phyloP scores from a whole-genome alignment of 2,113 vertebrate species.

The Lutjanus erythropterus region DNA sequence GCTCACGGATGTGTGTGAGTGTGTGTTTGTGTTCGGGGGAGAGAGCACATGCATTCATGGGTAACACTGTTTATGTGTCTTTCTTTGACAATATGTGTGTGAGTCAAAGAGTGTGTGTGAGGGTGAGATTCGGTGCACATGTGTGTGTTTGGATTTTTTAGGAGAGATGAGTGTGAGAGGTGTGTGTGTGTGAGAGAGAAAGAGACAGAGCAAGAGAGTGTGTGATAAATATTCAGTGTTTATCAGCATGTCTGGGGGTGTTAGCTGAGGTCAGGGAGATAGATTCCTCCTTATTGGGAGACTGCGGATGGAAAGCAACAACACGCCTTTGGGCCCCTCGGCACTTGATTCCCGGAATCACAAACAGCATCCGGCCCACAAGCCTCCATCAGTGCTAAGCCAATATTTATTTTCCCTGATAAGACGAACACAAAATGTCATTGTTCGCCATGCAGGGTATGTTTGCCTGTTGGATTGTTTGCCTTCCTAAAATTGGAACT shows the following conservation, averaged over 20 bases:
- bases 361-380: conserved; percentile 59
- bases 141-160: conserved; percentile 36
- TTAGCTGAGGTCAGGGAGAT: conserved; percentile 68
- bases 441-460: conserved; percentile 43
- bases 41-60: not conserved
- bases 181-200: not conserved
- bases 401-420: conserved; percentile 74
- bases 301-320: conserved; percentile 54
- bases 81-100: conserved; percentile 10
- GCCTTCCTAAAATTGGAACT: conserved; percentile 55
- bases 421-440: conserved; percentile 68
- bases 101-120: conserved; percentile 2
- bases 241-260: conserved; percentile 65
- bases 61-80: conserved; percentile 14
- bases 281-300: conserved; percentile 55
- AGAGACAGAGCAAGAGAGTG: conserved; percentile 1
- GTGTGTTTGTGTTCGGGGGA: not conserved
- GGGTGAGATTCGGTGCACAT: conserved; percentile 5
- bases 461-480: conserved; percentile 54
- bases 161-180: not conserved
- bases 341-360: conserved; percentile 66
- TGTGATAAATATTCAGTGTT: conserved; percentile 76
- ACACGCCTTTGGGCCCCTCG: conserved; percentile 36
- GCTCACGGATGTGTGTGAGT: not conserved
- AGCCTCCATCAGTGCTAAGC: conserved; percentile 58